Percentiles rank a stretch among this genome's conserved stretches.
phyloP scores from a whole-genome alignment of 1,140 invertebrate species.

The Macrotrachela quadricornifera region DNA sequence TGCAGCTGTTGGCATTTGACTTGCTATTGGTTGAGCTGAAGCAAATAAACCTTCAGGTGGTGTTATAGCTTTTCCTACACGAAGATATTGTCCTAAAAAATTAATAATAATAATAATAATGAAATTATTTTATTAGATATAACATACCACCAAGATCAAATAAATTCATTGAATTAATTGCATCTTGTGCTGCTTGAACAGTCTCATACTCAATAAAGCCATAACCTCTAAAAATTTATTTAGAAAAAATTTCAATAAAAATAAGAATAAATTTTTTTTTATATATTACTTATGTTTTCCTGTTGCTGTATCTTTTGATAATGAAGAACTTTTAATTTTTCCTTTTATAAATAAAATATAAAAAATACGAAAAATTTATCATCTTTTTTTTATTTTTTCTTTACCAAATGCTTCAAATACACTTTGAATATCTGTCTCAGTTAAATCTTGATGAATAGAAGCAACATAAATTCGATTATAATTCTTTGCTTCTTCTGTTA shows the following conservation, averaged over 20 bases:
- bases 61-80: constrained; percentile 49
- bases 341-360: no score
- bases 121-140: no score
- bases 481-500: constrained; percentile 87
- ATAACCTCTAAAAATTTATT: constrained; percentile 48
- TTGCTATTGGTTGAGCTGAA: not conserved
- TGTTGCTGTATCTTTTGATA: no score
- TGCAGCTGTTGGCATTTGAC: no score
- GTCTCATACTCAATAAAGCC: constrained; percentile 96
- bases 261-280: no score
- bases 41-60: constrained; percentile 5
- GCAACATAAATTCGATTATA: constrained; percentile 94
- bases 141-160: constrained; percentile 60
- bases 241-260: no score
- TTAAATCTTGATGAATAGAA: constrained; percentile 85
- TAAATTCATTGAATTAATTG: constrained; percentile 93
- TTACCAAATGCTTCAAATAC: constrained; percentile 98
- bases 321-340: no score
- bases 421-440: constrained; percentile 88
- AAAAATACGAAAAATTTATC: constrained; percentile 19
- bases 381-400: constrained; percentile 36
- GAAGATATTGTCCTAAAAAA: constrained; percentile 54
- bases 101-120: no score
- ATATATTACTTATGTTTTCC: no score
- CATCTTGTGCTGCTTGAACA: constrained; percentile 71